These are phyloP conservation scores for Neodiprion pinetum DNA, from an alignment of 1,140 invertebrate species.

Conservation along the genomic window DNA sequence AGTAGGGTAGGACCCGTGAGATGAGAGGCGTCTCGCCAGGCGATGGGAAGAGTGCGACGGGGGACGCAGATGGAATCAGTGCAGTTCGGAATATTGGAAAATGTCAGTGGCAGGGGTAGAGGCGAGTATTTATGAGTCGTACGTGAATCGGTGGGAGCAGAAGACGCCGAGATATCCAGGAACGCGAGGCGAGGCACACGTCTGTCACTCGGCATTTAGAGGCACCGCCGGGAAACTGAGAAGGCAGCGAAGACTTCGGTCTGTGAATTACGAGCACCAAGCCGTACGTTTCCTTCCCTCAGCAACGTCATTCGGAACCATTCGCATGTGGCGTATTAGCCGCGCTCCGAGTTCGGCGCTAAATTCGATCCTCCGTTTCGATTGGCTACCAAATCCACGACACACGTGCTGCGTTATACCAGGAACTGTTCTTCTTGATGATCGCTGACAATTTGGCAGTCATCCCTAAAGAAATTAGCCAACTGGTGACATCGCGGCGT, in stretches of 20 bases:
- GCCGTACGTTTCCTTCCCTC: neutral
- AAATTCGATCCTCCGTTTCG: neutral
- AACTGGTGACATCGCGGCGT: too few relatives aligned
- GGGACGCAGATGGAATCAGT: constrained; percentile 55
- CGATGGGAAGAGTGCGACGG: neutral
- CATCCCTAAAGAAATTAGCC: too few relatives aligned
- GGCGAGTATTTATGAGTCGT: constrained; percentile 58
- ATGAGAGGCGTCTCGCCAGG: neutral
- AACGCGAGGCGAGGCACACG: neutral
- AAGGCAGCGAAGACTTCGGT: neutral
- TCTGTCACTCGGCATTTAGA: constrained; percentile 4
- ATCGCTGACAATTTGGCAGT: too few relatives aligned
- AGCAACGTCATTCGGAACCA: neutral
- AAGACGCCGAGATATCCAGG: constrained; percentile 2
- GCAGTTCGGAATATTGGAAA: constrained; percentile 60
- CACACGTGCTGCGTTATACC: too few relatives aligned
- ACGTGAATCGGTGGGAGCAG: constrained; percentile 3
- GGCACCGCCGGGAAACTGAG: neutral
- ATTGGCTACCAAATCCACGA: neutral
- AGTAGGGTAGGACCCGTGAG: neutral
- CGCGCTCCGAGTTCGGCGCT: neutral
- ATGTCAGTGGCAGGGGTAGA: constrained; percentile 43
- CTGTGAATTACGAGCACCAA: neutral
- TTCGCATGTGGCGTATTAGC: neutral
- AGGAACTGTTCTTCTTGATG: too few relatives aligned